A percentile compares a stretch with the other conserved stretches of the same genome.
Conservation (phyloP, 2,113 vertebrate species). For the Hylia prasina region DNA sequence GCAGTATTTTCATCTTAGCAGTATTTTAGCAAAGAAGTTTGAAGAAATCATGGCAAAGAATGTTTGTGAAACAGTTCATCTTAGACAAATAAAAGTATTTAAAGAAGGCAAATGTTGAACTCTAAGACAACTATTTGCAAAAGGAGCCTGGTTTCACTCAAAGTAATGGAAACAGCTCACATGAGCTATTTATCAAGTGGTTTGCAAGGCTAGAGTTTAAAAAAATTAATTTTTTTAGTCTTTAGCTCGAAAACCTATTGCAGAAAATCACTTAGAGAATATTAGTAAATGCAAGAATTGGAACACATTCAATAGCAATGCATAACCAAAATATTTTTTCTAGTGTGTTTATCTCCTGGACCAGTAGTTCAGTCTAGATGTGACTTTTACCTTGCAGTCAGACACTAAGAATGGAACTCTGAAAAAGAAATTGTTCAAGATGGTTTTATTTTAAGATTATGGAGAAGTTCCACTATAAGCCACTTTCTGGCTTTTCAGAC, state of each 20-base stretch:
- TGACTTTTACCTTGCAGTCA: not conserved
- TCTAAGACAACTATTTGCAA: constrained; percentile 1
- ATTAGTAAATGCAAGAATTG: not conserved
- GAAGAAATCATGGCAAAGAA: not conserved
- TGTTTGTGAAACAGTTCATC: constrained; percentile 25
- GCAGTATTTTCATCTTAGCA: not conserved
- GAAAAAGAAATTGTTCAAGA: not conserved
- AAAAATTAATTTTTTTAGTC: not conserved
- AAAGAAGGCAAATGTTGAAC: constrained; percentile 3
- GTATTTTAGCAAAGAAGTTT: not conserved
- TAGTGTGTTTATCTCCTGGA: not conserved
- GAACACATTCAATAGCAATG: not conserved
- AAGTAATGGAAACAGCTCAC: constrained; percentile 4
- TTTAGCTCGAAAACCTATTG: not conserved
- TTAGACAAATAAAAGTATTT: constrained; percentile 41
- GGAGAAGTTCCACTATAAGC: not conserved
- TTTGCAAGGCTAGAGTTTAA: not conserved
- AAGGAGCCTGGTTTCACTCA: constrained; percentile 29
- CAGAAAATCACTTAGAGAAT: not conserved
- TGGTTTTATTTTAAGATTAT: not conserved
- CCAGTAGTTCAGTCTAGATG: not conserved
- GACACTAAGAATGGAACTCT: not conserved
- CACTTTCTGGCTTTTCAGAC: not conserved
- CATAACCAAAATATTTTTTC: not conserved
- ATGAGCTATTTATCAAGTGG: constrained; percentile 11